These are phyloP conservation scores for Sakesphorus luctuosus DNA, from an alignment of 2,113 vertebrate genomes.

Conservation along the genomic window DNA sequence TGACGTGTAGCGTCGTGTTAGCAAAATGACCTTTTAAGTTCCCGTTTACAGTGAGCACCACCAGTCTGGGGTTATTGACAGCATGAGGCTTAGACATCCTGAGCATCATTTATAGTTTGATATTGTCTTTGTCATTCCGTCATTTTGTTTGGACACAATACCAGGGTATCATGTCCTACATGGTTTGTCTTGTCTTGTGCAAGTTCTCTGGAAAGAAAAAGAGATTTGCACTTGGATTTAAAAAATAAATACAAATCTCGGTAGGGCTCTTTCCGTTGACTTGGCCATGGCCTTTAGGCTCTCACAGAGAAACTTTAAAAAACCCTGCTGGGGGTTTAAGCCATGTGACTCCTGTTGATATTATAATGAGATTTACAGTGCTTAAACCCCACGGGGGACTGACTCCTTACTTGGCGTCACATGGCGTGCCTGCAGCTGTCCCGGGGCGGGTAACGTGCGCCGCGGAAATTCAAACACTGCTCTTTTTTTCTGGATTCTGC, in stretches of 20 bases:
- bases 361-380: constrained; percentile 58
- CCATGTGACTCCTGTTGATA: constrained; percentile 52
- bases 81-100: background rate
- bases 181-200: constrained; percentile 35
- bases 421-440: background rate
- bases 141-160: constrained; percentile 30
- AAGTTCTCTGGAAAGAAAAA: constrained; percentile 47
- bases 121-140: background rate
- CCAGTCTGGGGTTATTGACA: background rate
- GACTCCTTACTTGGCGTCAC: constrained; percentile 11
- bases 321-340: constrained; percentile 56
- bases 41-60: background rate
- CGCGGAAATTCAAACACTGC: background rate
- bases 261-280: constrained; percentile 51
- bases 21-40: constrained; percentile 32
- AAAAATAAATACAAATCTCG: constrained; percentile 56
- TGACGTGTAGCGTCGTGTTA: background rate
- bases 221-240: constrained; percentile 58
- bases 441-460: background rate
- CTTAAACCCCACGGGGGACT: constrained; percentile 26
- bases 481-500: background rate
- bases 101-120: background rate
- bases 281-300: constrained; percentile 53
- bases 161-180: constrained; percentile 27
- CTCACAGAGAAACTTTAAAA: constrained; percentile 50